Base-by-base conservation (phyloP, 2,113 vertebrate species). In the Phyllopteryx taeniolatus region DNA sequence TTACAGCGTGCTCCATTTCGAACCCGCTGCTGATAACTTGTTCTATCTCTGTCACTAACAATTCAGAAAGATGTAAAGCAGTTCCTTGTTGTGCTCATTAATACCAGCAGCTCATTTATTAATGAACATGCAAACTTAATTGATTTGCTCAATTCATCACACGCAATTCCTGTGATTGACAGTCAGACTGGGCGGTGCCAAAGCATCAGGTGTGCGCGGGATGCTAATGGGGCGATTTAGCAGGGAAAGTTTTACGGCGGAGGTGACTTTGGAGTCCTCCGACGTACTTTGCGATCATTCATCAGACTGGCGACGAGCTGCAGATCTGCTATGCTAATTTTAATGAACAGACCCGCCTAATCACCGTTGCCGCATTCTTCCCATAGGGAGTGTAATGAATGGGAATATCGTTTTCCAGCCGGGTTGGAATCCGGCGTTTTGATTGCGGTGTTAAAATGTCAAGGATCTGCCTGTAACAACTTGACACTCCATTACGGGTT, bases 111-210 rank as follows among this genome's bases (percentile, higher is more conserved):
- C 79, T 83, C 42, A 78, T 87, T 72, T 81, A 75, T 79, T 72
- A 86, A 84, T 88, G 76, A 89, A 65, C 35, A 8, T 60, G 71
- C 80, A 71, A 78, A 73, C 74, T 81, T 88, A 84, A 89, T 89
- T 89, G 85, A 90, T 87, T 87, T 79, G 72, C 76, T 81, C 84
- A 77, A 89, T 85, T 83, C 80, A 86, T 86, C 62, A 44, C 62
- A 13, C 67, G 68, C 44, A 54, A 79, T 83, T 83, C 62, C 64
- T 79, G 59, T 81, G 77, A 82, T 74, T 85, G 86, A 82, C 83
- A 68, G 75, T 70, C 65, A 77, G 77, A 22, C 78, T 64, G 75
- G 80, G 73, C 70, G 84, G 70, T 75, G 79, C 75, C 84, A 78
- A 69, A 49, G 74, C 73, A 68, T 83, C 78, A 83, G 78, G 84